phyloP scores from a whole-genome alignment of 2,888 invertebrate species.

The Branchipolynoe longqiensis region DNA sequence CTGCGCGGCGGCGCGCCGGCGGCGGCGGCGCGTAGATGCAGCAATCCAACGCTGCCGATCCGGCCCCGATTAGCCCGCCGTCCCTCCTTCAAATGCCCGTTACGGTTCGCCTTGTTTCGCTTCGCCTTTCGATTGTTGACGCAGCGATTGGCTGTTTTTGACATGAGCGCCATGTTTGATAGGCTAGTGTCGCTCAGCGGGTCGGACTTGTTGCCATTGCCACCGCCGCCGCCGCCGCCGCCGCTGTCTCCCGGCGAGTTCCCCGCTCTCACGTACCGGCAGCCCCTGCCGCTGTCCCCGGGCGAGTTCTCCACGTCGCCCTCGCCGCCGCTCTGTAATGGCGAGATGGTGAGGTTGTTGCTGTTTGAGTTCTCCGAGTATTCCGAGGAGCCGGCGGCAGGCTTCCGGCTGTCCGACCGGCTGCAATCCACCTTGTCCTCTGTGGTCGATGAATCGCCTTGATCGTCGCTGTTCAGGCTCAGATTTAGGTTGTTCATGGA shows the following conservation, averaged over 20 bases:
- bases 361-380: constrained; percentile 14
- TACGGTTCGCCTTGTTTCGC: constrained; percentile 48
- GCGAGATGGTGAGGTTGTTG: constrained; percentile 34
- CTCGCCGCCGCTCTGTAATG: constrained; percentile 47
- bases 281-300: not conserved
- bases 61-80: not conserved
- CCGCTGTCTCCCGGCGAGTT: constrained; percentile 11
- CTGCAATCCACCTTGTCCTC: constrained; percentile 1
- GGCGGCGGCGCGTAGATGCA: not conserved
- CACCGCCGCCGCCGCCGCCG: not conserved
- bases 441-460: not conserved
- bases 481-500: constrained; percentile 51
- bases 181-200: constrained; percentile 56
- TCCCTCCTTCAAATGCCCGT: constrained; percentile 40
- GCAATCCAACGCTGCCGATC: constrained; percentile 31
- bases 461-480: not conserved
- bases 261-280: not conserved
- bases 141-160: constrained; percentile 53
- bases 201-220: too few species aligned
- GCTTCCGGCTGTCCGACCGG: constrained; percentile 48
- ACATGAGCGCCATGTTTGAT: constrained; percentile 54
- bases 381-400: not conserved
- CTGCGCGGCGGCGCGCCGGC: constrained; percentile 41
- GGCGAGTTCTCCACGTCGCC: constrained; percentile 35
- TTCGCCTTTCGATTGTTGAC: constrained; percentile 57